Evolutionary conservation across 2,888 invertebrate genomes (phyloP), one percentile per base, ranked within the genome.

Genomic region (Julus scanicus): DNA sequence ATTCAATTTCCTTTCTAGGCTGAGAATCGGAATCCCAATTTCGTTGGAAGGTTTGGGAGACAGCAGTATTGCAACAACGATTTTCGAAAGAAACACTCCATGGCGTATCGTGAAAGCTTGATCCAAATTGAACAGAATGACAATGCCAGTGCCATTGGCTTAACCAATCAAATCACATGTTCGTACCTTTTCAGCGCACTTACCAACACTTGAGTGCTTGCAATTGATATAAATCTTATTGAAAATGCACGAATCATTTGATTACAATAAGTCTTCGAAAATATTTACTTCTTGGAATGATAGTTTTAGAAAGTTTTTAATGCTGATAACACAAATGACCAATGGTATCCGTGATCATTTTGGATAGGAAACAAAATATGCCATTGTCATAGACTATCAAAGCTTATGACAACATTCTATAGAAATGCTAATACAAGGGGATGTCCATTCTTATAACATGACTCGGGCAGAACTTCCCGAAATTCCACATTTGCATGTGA

Each of bases 111-210:
- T 17, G 9, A 63, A 63, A 63, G 63, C 63, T 20, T 63, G 80
- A 80, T 80, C 80, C 80, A 80, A 80, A 80, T 80, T 80, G 80
- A 80, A 80, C 80, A 13, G 80, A 80, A 80, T 80, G 37, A 80
- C 80, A 80, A 80, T 80, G 13, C 29, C 80, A 2, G 13, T 37
- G 80, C 80, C 80, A 29, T 80, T 80, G 80, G 80, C 37, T 80
- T 37, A 80, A 37, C 80, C 80, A 80, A 80, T 80, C 37, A 80
- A 80, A 80, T 80, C n/a, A 1, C 80, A 37, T 29, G 80, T 80
- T 80, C 29, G 13, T 80, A 13, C 13, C 80, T 80, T 11, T 80
- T 80, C 20, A 80, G 29, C 71, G 9, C 20, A 71, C 20, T 71
- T 71, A 71, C 71, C 53, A 29, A 8, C 20, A 20, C 20, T n/a